Conservation (phyloP, 2,113 vertebrate genomes). For the Apodemus sylvaticus region DNA sequence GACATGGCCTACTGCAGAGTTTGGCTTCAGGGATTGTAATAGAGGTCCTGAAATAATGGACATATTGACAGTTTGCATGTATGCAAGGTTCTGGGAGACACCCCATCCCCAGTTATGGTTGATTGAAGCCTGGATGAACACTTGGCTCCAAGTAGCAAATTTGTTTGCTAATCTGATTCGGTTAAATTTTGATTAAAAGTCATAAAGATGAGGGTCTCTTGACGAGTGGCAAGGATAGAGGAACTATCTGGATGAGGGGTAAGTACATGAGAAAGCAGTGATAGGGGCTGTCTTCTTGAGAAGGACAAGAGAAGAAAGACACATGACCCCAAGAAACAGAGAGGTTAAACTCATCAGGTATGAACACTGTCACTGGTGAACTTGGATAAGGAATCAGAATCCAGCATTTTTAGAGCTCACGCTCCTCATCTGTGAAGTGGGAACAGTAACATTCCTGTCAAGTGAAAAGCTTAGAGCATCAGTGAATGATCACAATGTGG, state of each 20-base stretch:
- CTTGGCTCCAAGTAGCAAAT: not conserved
- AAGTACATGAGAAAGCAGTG: not conserved
- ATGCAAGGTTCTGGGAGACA: not conserved
- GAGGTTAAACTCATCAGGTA: not conserved
- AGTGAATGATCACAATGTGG: not conserved
- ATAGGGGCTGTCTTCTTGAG: not conserved
- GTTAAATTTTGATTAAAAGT: not conserved
- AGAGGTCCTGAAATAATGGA: not conserved
- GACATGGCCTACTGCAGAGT: not conserved
- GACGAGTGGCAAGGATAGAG: not conserved
- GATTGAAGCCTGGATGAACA: not conserved
- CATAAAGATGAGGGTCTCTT: not conserved
- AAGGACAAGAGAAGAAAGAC: not conserved
- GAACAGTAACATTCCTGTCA: not conserved
- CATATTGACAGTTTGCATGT: not conserved
- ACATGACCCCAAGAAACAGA: not conserved
- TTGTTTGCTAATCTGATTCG: not conserved
- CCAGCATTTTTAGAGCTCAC: not conserved
- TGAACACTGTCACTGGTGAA: not conserved
- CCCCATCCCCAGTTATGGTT: not conserved
- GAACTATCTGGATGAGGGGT: not conserved
- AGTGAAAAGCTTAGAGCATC: not conserved
- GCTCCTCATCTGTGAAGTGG: slow-evolving; percentile 6
- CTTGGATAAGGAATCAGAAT: not conserved
- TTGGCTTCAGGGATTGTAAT: not conserved